Conservation (phyloP, 1,140 invertebrate species). For the Homalodisca vitripennis region DNA sequence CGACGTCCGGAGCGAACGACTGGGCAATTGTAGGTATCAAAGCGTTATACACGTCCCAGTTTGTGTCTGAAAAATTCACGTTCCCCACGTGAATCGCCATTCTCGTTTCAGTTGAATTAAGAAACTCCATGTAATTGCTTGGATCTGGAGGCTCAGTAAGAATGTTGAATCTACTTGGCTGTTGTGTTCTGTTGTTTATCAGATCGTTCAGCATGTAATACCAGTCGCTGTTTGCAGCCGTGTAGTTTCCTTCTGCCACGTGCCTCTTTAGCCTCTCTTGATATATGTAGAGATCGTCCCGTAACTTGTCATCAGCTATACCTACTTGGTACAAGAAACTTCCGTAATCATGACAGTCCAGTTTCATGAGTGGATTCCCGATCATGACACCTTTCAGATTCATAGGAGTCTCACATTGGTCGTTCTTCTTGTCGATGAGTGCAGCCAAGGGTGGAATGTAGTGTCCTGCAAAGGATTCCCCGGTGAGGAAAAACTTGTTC, state of each 20-base stretch:
- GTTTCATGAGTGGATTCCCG: slow-evolving; percentile 81
- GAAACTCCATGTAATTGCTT: too few relatives aligned
- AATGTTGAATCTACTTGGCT: neutral
- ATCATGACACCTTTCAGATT: slow-evolving; percentile 74
- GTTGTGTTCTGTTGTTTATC: neutral
- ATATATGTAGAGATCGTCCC: neutral
- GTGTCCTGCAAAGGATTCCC: slow-evolving; percentile 59
- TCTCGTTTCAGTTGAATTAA: too few relatives aligned
- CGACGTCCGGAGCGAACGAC: neutral
- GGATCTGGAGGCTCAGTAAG: too few relatives aligned
- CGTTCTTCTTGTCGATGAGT: slow-evolving; percentile 55
- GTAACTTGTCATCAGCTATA: slow-evolving; percentile 6
- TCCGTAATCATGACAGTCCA: slow-evolving; percentile 75
- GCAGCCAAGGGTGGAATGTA: slow-evolving; percentile 55
- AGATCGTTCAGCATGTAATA: too few relatives aligned
- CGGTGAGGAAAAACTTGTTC: slow-evolving; percentile 46
- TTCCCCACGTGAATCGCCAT: neutral
- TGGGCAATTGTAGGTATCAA: too few relatives aligned
- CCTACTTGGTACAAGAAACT: slow-evolving; percentile 65
- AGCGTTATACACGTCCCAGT: neutral
- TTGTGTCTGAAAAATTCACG: neutral
- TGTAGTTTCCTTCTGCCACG: neutral
- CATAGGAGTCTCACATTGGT: slow-evolving; percentile 60
- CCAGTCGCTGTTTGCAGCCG: neutral
- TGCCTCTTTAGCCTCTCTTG: neutral